Percentiles rank a stretch among this genome's conserved stretches.
These are phyloP conservation scores for Himalopsyche kuldschensis DNA, from an alignment of 2,888 invertebrate species.

Conservation along the genomic window DNA sequence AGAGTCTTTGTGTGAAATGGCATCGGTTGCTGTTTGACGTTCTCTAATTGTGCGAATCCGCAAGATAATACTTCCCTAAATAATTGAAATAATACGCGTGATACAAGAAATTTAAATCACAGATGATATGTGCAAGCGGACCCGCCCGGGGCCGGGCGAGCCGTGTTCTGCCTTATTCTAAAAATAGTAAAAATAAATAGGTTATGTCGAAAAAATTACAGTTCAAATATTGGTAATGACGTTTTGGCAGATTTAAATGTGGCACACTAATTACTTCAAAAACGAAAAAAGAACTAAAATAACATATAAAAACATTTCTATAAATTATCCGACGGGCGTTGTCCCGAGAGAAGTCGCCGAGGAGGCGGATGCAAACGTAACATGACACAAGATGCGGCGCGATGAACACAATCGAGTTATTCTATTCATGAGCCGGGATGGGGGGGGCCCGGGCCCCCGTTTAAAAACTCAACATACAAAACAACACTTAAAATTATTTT, in stretches of 20 bases:
- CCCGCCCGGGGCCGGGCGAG: background rate
- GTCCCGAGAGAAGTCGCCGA: background rate
- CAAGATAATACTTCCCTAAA: constrained; percentile 3
- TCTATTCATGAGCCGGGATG: too few relatives aligned
- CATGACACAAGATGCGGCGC: background rate
- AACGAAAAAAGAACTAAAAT: background rate
- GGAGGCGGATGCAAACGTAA: background rate
- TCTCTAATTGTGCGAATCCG: constrained; percentile 2
- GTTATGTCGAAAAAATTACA: constrained; percentile 20
- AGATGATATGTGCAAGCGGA: constrained; percentile 37
- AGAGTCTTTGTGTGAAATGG: constrained; percentile 31
- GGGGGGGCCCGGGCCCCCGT: background rate
- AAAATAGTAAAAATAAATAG: constrained; percentile 18
- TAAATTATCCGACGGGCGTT: background rate
- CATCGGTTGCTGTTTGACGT: constrained; percentile 11
- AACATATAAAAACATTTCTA: background rate
- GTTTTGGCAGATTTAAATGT: constrained; percentile 63
- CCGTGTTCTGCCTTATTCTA: constrained; percentile 3
- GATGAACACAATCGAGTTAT: too few relatives aligned
- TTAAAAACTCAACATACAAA: constrained; percentile 11
- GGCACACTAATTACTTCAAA: constrained; percentile 53
- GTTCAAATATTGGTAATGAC: constrained; percentile 54
- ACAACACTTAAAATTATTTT: constrained; percentile 35
- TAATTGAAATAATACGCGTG: background rate
- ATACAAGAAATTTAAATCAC: constrained; percentile 20